Evolutionary conservation across 1,140 invertebrate species (phyloP), one percentile per base, ranked within the genome.

Genomic region (Listronotus bonariensis): DNA sequence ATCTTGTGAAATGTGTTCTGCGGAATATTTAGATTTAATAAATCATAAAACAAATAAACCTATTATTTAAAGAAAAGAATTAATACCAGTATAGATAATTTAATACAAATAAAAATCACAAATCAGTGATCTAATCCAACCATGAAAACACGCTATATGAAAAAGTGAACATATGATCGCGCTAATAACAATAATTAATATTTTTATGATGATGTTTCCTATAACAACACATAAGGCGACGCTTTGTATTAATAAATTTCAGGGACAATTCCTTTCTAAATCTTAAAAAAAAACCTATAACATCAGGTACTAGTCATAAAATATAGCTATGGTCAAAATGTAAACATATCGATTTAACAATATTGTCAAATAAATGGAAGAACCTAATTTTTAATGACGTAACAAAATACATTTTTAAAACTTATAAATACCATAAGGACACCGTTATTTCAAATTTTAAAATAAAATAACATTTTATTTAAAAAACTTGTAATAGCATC

Each of bases 211-310:
- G 60, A 53, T 55, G 51, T 63, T 63, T 63, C 60, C 60, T 63
- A 38, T 40, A 40, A 32, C 12, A n/a, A 43, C 40, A 45, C 51
- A 53, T 51, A 45, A 26, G 51, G 60, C 12, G 26, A 43, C 14
- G 6, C 14, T 11, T 8, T 8, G 26, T 26, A 45, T 26, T 26
- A 26, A 26, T 26, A 26, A 46, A 15, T 54, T 63, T 63, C 60
- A 63, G 48, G 60, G 60, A 63, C 60, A 45, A 10, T 54, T 54
- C 60, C 60, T 54, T 63, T 63, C 51, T 63, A 63, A 63, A 63
- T n/a, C 31, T 20, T n/a, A 52, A 61, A 46, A 61, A 40, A 31
- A 40, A 51, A 40, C 10, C 5, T 41, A 43, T 54, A 63, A 54
- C 43, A 62, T 53, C 20, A 18, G 9, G 11, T 51, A 10, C 26